Percentiles rank a stretch among this genome's conserved stretches.
Evolutionary conservation across 2,797 vertebrate genomes (phyloP).

Genomic region (Cirrhinus molitorella): DNA sequence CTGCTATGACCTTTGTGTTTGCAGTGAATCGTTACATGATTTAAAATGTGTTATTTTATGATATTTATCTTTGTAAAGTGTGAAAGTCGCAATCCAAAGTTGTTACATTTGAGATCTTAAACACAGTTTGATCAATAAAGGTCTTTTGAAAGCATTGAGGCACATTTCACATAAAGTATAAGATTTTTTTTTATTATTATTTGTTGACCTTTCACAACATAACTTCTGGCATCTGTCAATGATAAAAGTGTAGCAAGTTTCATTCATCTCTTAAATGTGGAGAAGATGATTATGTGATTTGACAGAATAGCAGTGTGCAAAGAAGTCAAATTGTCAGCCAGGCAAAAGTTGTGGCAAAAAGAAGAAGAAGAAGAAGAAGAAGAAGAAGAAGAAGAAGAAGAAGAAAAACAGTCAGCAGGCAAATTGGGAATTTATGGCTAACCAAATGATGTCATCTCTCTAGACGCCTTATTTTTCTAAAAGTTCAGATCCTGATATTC

Average conservation of each 20-base stretch:
- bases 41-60: not conserved
- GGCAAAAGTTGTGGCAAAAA: not conserved
- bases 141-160: conserved; percentile 5
- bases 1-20: not conserved
- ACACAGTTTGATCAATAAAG: conserved; percentile 21
- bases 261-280: not conserved
- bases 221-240: not conserved
- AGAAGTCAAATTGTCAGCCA: not conserved
- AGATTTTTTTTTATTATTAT: not conserved
- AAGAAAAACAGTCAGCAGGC: not conserved
- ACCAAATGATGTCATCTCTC: not conserved
- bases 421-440: conserved; percentile 2
- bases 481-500: not conserved
- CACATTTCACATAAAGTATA: not conserved
- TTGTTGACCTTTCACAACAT: not conserved
- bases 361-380: too few species aligned
- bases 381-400: too few species aligned
- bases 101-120: not conserved
- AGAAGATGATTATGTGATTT: conserved; percentile 4
- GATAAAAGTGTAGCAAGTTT: not conserved
- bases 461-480: not conserved
- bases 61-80: not conserved
- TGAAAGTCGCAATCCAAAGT: conserved; percentile 6
- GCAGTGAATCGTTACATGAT: not conserved
- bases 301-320: not conserved